Percentiles rank a stretch among this genome's conserved stretches.
Evolutionary conservation across 2,113 vertebrate species (phyloP).

Genomic region (Corydoras sp.): DNA sequence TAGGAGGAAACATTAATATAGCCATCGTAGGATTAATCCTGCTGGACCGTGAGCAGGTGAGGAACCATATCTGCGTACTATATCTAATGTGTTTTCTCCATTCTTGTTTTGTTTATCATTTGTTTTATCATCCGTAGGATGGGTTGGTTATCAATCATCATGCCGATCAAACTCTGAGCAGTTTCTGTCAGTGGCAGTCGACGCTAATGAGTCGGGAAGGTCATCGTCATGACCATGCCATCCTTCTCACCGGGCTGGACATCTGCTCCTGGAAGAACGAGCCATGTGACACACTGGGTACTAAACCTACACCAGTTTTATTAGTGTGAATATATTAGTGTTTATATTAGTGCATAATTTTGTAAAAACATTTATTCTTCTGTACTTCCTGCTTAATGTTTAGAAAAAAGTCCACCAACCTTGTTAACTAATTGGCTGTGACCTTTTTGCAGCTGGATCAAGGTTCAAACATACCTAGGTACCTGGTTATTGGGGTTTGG

Average conservation of each 20-base stretch:
- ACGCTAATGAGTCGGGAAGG: constrained; percentile 73
- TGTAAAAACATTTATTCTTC: too few species aligned
- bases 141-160: constrained; percentile 83
- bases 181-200: constrained; percentile 91
- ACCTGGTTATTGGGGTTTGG: constrained; percentile 15
- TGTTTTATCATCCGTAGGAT: constrained; percentile 56
- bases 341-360: too few species aligned
- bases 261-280: constrained; percentile 93
- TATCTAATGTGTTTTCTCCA: not conserved
- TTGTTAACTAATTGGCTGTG: constrained; percentile 9
- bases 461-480: constrained; percentile 51
- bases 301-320: not conserved
- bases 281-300: constrained; percentile 86
- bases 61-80: not conserved
- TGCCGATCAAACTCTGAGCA: constrained; percentile 84
- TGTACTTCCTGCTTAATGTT: not conserved
- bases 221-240: constrained; percentile 80
- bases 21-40: constrained; percentile 81
- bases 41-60: constrained; percentile 83
- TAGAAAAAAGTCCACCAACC: not conserved
- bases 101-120: not conserved
- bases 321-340: too few species aligned
- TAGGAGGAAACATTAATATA: constrained; percentile 84
- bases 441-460: constrained; percentile 18
- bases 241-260: constrained; percentile 83